Base-by-base conservation (phyloP, 2,113 vertebrate species). In the Hepsetus odoe region DNA sequence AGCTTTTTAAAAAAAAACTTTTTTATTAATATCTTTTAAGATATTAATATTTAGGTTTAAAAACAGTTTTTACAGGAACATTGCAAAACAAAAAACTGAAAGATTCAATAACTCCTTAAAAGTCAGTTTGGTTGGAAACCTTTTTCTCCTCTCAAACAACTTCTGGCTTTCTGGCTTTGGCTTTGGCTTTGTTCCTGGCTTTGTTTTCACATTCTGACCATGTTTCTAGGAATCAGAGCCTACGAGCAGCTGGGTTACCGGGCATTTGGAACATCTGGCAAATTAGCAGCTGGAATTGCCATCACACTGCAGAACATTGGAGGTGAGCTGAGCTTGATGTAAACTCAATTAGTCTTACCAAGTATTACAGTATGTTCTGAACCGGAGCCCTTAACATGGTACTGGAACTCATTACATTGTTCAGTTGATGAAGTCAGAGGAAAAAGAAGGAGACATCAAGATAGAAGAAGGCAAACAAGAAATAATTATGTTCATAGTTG, bases 241-340 rank as follows among this genome's bases (percentile, higher is more conserved):
- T 99, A 99, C 0, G 98, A 99, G 81, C 94, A 98, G 90, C 90
- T 99, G 86, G 98, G 98, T 24, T 94, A 92, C 83, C 94, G 96
- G 69, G 97, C 98, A 58, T 99, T 99, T 0, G 97, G 97, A 76
- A 97, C 94, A 0, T 95, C 97, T 0, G 98, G 98, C 13, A 99
- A 99, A 91, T 87, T 99, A 92, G 97, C 94, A 0, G 97, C 97
- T 0, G 98, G 95, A 5, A 87, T 97, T 0, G 97, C 98, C 32
- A 99, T 99, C 86, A 98, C 94, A 0, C 91, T 99, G 65, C 98
- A 99, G 91, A 99, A 99, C 83, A 98, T 99, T 0, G 98, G 98
- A 92, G 96, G 98, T 98, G 82, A 88, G 88, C 68, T 74, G 42
- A 58, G 65, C 2, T n/a, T 7, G 55, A 22, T 5, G 5, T 28